Evolutionary conservation across 2,888 invertebrate genomes (phyloP).

Genomic region (Odiellus spinosus): DNA sequence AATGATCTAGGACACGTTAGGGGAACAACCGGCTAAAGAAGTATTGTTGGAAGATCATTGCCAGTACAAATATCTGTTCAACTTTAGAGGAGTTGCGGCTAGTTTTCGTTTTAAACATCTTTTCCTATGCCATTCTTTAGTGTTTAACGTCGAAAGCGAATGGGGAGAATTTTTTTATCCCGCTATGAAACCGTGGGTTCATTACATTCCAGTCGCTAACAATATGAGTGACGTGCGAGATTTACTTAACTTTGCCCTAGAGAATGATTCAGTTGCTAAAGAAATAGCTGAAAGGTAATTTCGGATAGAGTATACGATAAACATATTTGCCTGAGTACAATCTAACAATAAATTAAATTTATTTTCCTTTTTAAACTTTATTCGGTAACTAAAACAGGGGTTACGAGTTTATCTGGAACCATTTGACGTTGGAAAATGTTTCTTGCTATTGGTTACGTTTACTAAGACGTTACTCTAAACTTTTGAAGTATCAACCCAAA

Average conservation of each 20-base stretch:
- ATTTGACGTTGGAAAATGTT: slow-evolving; percentile 64
- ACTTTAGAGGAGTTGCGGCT: slow-evolving; percentile 91
- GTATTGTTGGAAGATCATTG: slow-evolving; percentile 82
- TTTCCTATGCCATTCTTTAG: slow-evolving; percentile 76
- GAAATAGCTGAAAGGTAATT: slow-evolving; percentile 52
- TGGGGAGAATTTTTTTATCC: slow-evolving; percentile 93
- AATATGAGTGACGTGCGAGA: slow-evolving; percentile 51
- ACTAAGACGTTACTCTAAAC: slow-evolving; percentile 52
- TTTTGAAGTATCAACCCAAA: slow-evolving; percentile 44
- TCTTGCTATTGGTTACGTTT: slow-evolving; percentile 72
- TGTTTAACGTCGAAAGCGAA: slow-evolving; percentile 83
- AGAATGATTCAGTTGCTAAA: slow-evolving; percentile 53
- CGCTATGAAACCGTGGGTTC: slow-evolving; percentile 80
- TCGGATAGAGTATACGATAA: neutral
- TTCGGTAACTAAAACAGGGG: slow-evolving; percentile 38
- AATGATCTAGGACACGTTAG: slow-evolving; percentile 80
- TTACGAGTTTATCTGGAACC: slow-evolving; percentile 61
- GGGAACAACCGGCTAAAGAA: slow-evolving; percentile 65
- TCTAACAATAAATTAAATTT: too few relatives aligned
- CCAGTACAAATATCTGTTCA: slow-evolving; percentile 62
- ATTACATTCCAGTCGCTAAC: slow-evolving; percentile 72
- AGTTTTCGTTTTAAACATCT: slow-evolving; percentile 93
- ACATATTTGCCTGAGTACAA: too few relatives aligned
- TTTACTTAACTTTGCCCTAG: slow-evolving; percentile 54
- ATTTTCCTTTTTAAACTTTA: too few relatives aligned